Percentiles rank a stretch among this genome's conserved stretches.
phyloP scores from a whole-genome alignment of 1,140 invertebrate genomes.

The Vanessa atalanta region DNA sequence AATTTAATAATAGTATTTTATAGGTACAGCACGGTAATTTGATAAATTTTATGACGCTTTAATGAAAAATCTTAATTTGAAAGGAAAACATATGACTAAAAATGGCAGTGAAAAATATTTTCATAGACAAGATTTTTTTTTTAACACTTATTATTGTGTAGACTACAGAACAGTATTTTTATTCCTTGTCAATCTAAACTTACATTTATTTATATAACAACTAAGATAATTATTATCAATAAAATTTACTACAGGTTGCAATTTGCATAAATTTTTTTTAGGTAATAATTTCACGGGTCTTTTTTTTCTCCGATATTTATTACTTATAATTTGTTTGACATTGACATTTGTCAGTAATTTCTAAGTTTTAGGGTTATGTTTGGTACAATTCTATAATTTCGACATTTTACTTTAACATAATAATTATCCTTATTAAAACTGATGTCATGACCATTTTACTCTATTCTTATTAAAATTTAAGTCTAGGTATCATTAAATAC shows the following conservation, averaged over 20 bases:
- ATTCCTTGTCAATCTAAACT: too few relatives aligned
- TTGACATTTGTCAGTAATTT: background rate
- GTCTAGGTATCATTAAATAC: background rate
- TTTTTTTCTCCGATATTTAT: too few relatives aligned
- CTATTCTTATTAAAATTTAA: background rate
- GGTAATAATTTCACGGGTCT: too few relatives aligned
- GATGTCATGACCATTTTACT: background rate
- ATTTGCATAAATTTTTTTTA: too few relatives aligned
- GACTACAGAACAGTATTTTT: background rate
- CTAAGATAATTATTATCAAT: too few relatives aligned
- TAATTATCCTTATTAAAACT: background rate
- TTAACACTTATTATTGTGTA: background rate
- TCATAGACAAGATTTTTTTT: conserved; percentile 64
- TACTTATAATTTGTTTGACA: background rate
- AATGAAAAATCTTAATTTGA: conserved; percentile 68
- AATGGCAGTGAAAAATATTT: conserved; percentile 65
- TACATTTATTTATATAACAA: too few relatives aligned
- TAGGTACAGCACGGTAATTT: conserved; percentile 71
- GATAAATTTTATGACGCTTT: conserved; percentile 60
- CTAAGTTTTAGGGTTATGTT: conserved; percentile 23
- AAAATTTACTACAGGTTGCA: too few relatives aligned
- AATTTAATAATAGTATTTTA: conserved; percentile 60
- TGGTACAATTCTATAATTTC: background rate
- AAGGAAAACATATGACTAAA: conserved; percentile 76
- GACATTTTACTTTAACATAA: background rate